Evolutionary conservation across 2,888 invertebrate species (phyloP).

Genomic region (Marronus borbonicus): DNA sequence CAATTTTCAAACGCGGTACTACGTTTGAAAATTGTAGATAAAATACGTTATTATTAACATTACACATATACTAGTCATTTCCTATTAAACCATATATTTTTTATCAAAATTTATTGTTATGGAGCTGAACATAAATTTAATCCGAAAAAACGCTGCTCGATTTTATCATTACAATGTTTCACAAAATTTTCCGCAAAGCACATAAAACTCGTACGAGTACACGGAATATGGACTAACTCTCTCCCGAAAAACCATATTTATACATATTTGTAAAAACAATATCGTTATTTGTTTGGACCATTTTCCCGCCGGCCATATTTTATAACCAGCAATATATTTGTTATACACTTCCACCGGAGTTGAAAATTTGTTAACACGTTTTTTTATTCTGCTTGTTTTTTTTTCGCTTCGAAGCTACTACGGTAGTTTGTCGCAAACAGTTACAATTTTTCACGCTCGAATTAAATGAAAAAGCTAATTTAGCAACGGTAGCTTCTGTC

Average conservation of each 20-base stretch:
- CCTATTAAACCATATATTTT: neutral
- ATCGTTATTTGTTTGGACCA: slow-evolving; percentile 22
- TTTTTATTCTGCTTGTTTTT: slow-evolving; percentile 1
- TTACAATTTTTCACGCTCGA: slow-evolving; percentile 30
- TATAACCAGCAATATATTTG: slow-evolving; percentile 13
- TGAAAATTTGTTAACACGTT: slow-evolving; percentile 24
- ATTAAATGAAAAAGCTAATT: slow-evolving; percentile 38
- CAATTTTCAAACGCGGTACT: no score
- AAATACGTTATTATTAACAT: no score
- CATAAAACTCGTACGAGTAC: slow-evolving; percentile 4
- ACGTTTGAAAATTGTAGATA: no score
- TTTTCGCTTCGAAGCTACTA: slow-evolving; percentile 1
- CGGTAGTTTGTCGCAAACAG: slow-evolving; percentile 37
- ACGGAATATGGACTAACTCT: neutral
- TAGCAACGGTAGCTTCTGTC: neutral
- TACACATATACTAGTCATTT: neutral
- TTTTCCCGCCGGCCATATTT: slow-evolving; percentile 12
- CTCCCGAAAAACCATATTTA: slow-evolving; percentile 18
- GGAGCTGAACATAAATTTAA: slow-evolving; percentile 5
- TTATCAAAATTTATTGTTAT: neutral
- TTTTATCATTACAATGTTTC: slow-evolving; percentile 20
- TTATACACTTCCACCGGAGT: slow-evolving; percentile 6
- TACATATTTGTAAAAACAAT: slow-evolving; percentile 24
- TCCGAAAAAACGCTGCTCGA: neutral
- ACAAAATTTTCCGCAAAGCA: slow-evolving; percentile 15